A percentile compares a stretch with the other conserved stretches of the same genome.
These are phyloP conservation scores for Holothuria glaberrima DNA, from an alignment of 35 echinoderm and acorn worm genomes.

Conservation along the genomic window DNA sequence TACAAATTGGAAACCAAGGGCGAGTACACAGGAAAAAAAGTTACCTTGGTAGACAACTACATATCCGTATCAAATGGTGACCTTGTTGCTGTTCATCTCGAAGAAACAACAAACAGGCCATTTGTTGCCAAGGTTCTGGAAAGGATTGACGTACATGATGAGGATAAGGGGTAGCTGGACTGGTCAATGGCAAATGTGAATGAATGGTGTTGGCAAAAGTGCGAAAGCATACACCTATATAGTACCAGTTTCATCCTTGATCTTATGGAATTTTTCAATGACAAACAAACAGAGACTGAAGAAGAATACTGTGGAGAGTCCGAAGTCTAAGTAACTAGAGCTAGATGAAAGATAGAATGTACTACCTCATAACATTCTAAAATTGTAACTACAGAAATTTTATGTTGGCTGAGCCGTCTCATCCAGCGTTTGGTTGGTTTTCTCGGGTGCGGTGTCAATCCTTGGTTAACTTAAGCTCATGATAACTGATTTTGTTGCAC, in stretches of 20 bases:
- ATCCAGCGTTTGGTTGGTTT: no score
- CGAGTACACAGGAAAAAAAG: background rate
- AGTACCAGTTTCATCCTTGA: background rate
- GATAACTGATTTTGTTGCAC: no score
- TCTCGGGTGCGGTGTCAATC: no score
- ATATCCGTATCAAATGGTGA: background rate
- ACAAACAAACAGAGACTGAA: constrained; percentile 11
- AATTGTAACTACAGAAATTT: no score
- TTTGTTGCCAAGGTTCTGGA: background rate
- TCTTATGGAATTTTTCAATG: constrained; percentile 17
- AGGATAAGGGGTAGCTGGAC: constrained; percentile 32
- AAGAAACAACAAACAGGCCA: background rate
- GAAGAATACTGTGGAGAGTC: background rate
- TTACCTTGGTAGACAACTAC: constrained; percentile 12
- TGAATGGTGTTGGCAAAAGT: background rate
- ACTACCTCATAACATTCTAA: no score
- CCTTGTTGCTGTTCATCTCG: constrained; percentile 2
- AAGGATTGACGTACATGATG: background rate
- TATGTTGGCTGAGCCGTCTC: no score
- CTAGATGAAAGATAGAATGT: background rate
- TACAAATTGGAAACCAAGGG: constrained; percentile 9
- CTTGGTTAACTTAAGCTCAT: no score
- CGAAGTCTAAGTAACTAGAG: background rate
- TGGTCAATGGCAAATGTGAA: background rate
- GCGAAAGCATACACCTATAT: constrained; percentile 1